Percentiles rank a stretch among this genome's conserved stretches.
These are phyloP conservation scores for Monochamus saltuarius DNA, from an alignment of 1,140 invertebrate species.

Conservation along the genomic window DNA sequence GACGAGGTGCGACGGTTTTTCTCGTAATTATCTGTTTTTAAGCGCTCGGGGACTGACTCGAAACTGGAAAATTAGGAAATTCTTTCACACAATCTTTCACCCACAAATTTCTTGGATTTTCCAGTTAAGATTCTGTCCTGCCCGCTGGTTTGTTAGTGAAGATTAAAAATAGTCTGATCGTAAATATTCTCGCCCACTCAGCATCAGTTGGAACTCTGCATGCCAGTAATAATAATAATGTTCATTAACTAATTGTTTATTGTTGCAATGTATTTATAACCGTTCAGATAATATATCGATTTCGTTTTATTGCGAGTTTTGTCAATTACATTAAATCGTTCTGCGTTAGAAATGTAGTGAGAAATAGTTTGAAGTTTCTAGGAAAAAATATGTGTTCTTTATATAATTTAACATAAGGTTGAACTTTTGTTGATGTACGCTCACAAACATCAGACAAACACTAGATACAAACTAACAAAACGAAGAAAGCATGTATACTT, in stretches of 20 bases:
- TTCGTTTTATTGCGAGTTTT: background rate
- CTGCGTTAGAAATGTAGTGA: too few relatives aligned
- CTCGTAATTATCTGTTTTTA: conserved; percentile 7
- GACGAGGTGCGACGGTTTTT: conserved; percentile 45
- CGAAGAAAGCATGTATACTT: too few relatives aligned
- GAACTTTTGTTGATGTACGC: too few relatives aligned
- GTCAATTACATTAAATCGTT: too few relatives aligned
- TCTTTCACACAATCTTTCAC: background rate
- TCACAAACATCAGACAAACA: too few relatives aligned
- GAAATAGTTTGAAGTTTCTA: too few relatives aligned
- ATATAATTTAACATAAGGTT: too few relatives aligned
- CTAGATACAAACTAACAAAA: too few relatives aligned
- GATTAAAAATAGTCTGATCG: conserved; percentile 4
- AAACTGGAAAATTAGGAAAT: background rate
- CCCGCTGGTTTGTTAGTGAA: conserved; percentile 2
- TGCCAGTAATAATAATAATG: background rate
- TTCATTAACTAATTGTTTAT: conserved; percentile 11
- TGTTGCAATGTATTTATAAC: conserved; percentile 10
- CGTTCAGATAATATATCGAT: background rate
- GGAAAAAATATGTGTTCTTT: too few relatives aligned
- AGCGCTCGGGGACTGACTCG: background rate
- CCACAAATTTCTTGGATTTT: background rate
- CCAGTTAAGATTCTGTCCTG: background rate
- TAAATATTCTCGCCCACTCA: background rate
- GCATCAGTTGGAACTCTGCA: conserved; percentile 3